A percentile compares a stretch with the other conserved stretches of the same genome.
These are phyloP conservation scores for Solea senegalensis DNA, from an alignment of 2,113 vertebrate species.

Conservation along the genomic window DNA sequence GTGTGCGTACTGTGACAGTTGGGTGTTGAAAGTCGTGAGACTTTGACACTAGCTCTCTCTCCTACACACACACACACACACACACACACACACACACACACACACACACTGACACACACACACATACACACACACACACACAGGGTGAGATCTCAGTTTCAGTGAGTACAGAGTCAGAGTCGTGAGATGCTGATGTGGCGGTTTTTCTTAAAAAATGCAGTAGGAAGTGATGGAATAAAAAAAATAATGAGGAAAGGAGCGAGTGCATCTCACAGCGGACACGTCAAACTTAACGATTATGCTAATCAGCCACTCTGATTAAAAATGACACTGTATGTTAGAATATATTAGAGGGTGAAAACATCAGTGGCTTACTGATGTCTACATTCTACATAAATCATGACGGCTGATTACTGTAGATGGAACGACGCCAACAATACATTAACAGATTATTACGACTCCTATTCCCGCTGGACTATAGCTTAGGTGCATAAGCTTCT, in stretches of 20 bases:
- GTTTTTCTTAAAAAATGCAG: neutral
- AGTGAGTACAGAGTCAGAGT: conserved; percentile 9
- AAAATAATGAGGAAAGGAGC: neutral
- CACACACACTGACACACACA: conserved; percentile 4
- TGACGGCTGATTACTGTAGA: conserved; percentile 54
- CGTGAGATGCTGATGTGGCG: conserved; percentile 25
- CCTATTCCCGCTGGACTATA: conserved; percentile 35
- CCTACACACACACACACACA: conserved; percentile 3
- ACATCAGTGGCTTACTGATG: conserved; percentile 52
- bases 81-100: conserved; percentile 2
- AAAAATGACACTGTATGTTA: conserved; percentile 40
- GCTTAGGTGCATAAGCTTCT: conserved; percentile 68
- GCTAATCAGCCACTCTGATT: conserved; percentile 52
- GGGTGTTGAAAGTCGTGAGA: conserved; percentile 37
- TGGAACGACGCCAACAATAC: conserved; percentile 59
- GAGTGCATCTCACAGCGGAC: conserved; percentile 12
- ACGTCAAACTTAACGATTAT: conserved; percentile 45
- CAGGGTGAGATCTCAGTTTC: conserved; percentile 18
- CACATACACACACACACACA: conserved; percentile 4
- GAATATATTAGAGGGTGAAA: conserved; percentile 45
- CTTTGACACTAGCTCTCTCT: conserved; percentile 10
- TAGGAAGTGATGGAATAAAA: neutral
- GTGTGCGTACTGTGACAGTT: conserved; percentile 37
- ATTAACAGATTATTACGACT: conserved; percentile 70
- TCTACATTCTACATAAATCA: conserved; percentile 61